A percentile compares a stretch with the other conserved stretches of the same genome.
These are phyloP conservation scores for Noctilio leporinus DNA, from an alignment of 2,113 vertebrate genomes.

Conservation along the genomic window DNA sequence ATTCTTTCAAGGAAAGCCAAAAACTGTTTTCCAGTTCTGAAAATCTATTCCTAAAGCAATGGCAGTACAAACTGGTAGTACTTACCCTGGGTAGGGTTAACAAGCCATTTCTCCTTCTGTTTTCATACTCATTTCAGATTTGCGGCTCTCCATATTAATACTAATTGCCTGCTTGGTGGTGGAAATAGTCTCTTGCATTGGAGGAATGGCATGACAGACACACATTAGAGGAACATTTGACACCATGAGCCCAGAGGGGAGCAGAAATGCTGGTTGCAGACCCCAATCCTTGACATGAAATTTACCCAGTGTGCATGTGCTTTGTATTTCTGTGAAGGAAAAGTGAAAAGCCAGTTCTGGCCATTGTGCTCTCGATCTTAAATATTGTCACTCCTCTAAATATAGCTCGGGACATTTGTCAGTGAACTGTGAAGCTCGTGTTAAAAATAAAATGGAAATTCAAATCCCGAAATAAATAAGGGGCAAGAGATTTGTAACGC, in stretches of 20 bases:
- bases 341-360: background rate
- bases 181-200: background rate
- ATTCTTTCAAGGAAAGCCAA: constrained; percentile 45
- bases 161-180: background rate
- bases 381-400: constrained; percentile 47
- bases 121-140: constrained; percentile 13
- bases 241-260: background rate
- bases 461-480: constrained; percentile 51
- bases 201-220: background rate
- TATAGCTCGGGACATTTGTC: constrained; percentile 63
- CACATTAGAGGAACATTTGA: background rate
- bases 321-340: background rate
- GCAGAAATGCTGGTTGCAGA: background rate
- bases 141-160: background rate
- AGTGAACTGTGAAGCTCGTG: constrained; percentile 28
- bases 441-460: constrained; percentile 69
- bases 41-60: constrained; percentile 25
- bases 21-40: constrained; percentile 13
- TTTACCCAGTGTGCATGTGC: background rate
- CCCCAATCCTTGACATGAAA: background rate
- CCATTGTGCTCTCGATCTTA: background rate
- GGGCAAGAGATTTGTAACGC: background rate
- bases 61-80: background rate
- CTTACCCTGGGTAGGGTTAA: background rate
- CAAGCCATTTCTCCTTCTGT: constrained; percentile 4